Conservation (phyloP, 2,797 vertebrate species). For the Phoebastria nigripes region DNA sequence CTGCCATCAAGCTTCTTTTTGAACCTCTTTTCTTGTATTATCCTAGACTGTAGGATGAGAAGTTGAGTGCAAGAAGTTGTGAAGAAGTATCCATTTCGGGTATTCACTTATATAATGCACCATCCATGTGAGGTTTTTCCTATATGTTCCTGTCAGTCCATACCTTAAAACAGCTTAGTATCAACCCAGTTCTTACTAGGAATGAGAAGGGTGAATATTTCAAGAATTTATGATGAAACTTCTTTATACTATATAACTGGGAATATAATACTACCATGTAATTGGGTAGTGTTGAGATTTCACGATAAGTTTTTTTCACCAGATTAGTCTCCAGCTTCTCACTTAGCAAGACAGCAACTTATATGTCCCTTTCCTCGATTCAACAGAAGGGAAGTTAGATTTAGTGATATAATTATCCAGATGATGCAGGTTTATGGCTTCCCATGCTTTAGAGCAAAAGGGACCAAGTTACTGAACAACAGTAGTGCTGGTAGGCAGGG, state of each 20-base stretch:
- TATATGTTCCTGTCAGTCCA: background rate
- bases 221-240: background rate
- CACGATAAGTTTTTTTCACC: background rate
- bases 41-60: background rate
- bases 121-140: background rate
- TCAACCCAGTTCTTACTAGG: background rate
- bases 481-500: background rate
- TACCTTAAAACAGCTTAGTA: background rate
- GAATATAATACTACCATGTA: background rate
- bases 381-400: background rate
- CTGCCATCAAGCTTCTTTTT: background rate
- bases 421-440: background rate
- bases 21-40: background rate
- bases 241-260: background rate
- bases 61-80: background rate
- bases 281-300: background rate
- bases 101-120: background rate
- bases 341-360: background rate
- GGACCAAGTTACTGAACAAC: background rate
- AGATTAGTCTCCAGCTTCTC: background rate
- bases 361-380: background rate
- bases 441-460: background rate
- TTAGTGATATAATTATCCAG: background rate
- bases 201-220: background rate
- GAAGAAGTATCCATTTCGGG: background rate